Evolutionary conservation across 2,888 invertebrate genomes (phyloP).

Genomic region (Portevinia maculata): DNA sequence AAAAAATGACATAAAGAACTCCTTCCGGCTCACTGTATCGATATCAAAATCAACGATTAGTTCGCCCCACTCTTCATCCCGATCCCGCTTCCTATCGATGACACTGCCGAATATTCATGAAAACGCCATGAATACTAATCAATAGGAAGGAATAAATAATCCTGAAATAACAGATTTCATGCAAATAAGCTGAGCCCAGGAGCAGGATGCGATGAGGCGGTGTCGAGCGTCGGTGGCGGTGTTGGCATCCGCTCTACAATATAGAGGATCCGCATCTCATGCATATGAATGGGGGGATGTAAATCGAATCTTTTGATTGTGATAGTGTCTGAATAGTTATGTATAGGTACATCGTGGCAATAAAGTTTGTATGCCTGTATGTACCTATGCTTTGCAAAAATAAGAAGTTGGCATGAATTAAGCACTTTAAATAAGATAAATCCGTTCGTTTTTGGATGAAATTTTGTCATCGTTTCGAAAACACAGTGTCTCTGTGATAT

Average conservation of each 20-base stretch:
- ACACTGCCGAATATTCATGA: conserved; percentile 63
- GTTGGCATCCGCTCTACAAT: conserved; percentile 34
- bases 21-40: conserved; percentile 46
- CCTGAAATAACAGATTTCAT: conserved; percentile 69
- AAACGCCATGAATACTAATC: conserved; percentile 70
- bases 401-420: conserved; percentile 63
- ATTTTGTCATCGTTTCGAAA: not conserved
- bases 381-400: conserved; percentile 6
- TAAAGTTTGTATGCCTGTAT: conserved; percentile 32
- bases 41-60: conserved; percentile 50
- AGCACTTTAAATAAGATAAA: conserved; percentile 46
- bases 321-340: not conserved
- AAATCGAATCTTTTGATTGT: not conserved
- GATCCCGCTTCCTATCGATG: conserved; percentile 18
- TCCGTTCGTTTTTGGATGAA: conserved; percentile 32
- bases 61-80: not conserved
- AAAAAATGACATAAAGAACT: not conserved
- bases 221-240: conserved; percentile 6
- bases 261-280: conserved; percentile 41
- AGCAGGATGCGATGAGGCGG: conserved; percentile 19
- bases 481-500: conserved; percentile 2
- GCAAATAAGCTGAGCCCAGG: conserved; percentile 52
- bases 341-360: not conserved
- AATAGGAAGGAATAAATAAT: conserved; percentile 72
- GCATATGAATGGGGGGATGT: conserved; percentile 40